phyloP scores from a whole-genome alignment of 2,113 vertebrate species.

The Balaeniceps rex region DNA sequence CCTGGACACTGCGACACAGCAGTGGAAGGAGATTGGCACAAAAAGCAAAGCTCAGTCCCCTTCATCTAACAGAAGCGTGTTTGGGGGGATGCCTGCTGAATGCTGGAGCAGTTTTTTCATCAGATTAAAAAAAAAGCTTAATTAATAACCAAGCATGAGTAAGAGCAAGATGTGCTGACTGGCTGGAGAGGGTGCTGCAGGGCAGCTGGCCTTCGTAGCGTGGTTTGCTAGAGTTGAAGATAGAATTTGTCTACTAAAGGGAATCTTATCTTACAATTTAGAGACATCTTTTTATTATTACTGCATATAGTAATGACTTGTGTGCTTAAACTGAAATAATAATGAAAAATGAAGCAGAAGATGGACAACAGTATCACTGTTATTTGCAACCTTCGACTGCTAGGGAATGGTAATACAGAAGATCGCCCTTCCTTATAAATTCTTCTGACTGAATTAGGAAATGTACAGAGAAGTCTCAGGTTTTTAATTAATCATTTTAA shows the following conservation, averaged over 20 bases:
- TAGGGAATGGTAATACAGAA: not conserved
- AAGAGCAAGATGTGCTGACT: not conserved
- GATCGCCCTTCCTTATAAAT: not conserved
- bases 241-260: not conserved
- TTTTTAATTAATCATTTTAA: not conserved
- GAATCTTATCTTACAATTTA: not conserved
- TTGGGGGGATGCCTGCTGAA: not conserved
- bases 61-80: not conserved
- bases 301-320: not conserved
- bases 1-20: accelerated
- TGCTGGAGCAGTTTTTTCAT: not conserved
- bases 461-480: not conserved
- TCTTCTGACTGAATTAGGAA: not conserved
- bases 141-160: not conserved
- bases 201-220: not conserved
- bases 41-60: not conserved
- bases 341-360: not conserved
- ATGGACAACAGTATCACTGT: not conserved
- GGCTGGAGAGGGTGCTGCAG: not conserved
- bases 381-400: not conserved
- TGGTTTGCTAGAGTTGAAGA: not conserved
- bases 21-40: not conserved
- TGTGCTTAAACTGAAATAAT: not conserved
- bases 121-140: not conserved
- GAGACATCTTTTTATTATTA: not conserved